These are phyloP conservation scores for Geophilus truncorum DNA, from an alignment of 2,888 invertebrate genomes.

Conservation along the genomic window DNA sequence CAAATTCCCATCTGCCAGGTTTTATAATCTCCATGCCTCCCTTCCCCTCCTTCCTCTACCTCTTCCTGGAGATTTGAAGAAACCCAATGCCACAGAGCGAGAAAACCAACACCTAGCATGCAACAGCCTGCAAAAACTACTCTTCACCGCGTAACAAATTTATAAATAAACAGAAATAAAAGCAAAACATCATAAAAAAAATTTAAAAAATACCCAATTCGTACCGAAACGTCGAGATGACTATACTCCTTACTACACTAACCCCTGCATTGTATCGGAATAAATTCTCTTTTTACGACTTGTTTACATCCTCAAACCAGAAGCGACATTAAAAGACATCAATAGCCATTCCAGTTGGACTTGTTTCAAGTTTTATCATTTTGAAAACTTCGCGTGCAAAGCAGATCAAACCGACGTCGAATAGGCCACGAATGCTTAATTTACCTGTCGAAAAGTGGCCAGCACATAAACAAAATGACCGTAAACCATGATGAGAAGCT, in stretches of 20 bases:
- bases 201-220: background rate
- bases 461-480: background rate
- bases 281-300: background rate
- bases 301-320: background rate
- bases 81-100: background rate
- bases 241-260: background rate
- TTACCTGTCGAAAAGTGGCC: too few species aligned
- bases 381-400: background rate
- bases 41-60: slow-evolving; percentile 1
- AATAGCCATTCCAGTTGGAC: background rate
- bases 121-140: background rate
- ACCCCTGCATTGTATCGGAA: background rate
- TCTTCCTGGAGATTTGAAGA: slow-evolving; percentile 16
- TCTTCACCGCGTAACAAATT: background rate
- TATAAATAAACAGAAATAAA: background rate
- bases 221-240: background rate
- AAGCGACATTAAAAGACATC: background rate
- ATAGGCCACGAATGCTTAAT: background rate
- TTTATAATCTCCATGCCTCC: background rate
- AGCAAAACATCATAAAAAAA: background rate
- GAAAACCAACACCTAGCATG: slow-evolving; percentile 4
- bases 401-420: background rate
- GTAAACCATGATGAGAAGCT: background rate
- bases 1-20: slow-evolving; percentile 20
- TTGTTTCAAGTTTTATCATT: background rate